Conservation (phyloP, 2,888 invertebrate species). For the Chelonus formosanus region DNA sequence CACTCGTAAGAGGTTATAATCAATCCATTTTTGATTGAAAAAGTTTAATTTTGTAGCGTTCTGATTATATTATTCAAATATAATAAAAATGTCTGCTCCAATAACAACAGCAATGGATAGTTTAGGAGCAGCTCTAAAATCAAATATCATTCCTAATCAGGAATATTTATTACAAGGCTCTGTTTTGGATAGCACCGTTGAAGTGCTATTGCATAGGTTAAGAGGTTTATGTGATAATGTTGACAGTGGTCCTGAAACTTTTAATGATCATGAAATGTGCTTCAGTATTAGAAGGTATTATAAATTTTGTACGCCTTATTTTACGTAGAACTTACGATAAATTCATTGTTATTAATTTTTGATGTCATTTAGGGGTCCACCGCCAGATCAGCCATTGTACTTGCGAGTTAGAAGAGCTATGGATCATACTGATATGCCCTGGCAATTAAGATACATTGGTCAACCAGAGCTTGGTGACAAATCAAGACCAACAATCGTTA, state of each 20-base stretch:
- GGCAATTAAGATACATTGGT: constrained; percentile 91
- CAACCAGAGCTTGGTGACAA: constrained; percentile 91
- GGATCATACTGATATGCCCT: constrained; percentile 84
- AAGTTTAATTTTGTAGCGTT: too few relatives aligned
- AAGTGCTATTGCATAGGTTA: constrained; percentile 85
- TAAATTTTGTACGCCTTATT: background rate
- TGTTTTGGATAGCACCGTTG: constrained; percentile 89
- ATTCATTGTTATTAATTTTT: background rate
- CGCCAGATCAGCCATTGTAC: constrained; percentile 70
- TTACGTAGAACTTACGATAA: background rate
- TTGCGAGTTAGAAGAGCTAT: constrained; percentile 85
- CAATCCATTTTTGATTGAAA: too few relatives aligned
- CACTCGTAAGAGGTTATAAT: too few relatives aligned
- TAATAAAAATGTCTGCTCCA: constrained; percentile 62
- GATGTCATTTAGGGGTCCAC: constrained; percentile 50
- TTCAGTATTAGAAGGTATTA: constrained; percentile 74
- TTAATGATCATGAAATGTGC: constrained; percentile 93
- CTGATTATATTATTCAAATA: background rate
- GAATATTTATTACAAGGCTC: constrained; percentile 95
- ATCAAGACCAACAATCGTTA: constrained; percentile 86
- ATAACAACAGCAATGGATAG: constrained; percentile 79
- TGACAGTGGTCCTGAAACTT: constrained; percentile 88
- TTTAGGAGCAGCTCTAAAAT: constrained; percentile 79
- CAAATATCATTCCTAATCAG: constrained; percentile 90
- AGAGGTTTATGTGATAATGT: constrained; percentile 94